Evolutionary conservation across 2,888 invertebrate genomes (phyloP), one percentile per base, ranked within the genome.

Genomic region (Zygaena filipendulae): DNA sequence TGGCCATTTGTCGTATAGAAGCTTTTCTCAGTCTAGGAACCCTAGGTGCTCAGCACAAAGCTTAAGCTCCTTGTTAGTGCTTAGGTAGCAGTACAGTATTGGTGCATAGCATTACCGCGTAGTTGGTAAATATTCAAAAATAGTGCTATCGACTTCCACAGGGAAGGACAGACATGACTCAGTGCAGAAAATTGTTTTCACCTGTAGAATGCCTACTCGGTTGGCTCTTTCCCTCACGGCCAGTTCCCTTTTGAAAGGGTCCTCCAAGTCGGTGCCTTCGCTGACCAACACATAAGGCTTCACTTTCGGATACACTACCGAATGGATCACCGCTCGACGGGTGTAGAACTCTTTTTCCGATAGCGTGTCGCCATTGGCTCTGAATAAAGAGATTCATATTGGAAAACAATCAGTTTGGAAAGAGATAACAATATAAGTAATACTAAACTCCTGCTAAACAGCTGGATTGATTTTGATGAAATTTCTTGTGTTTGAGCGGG

Each of bases 141-240:
- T n/a, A n/a, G n/a, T n/a, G n/a, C n/a, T n/a, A n/a, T n/a, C n/a
- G n/a, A n/a, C n/a, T n/a, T n/a, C n/a, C n/a, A n/a, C n/a, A 16
- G 16, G 16, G 5, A 16, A 6, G 16, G 7, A 16, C 7, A 16
- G 7, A 16, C 7, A 16, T 16, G 5, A 6, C 7, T 16, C 16
- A 16, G 7, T 4, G 7, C 16, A 6, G 7, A 16, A 16, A 16
- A 4, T 6, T 16, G 7, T 7, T 19, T 23, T 27, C 48, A 87
- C 87, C 57, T 90, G 87, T 41, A 92, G 57, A 36, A 86, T 83
- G 13, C 90, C 90, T 36, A 85, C 81, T 47, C 88, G 80, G 52
- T 93, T 94, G 0, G 85, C 82, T 25, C 85, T 72, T 59, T 94
- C 94, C 12, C 93, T 82, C 2, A 82, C 52, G 3, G 91, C 87